These are phyloP conservation scores for Pipistrellus pygmaeus DNA, from an alignment of 2,797 vertebrate species.

Conservation along the genomic window DNA sequence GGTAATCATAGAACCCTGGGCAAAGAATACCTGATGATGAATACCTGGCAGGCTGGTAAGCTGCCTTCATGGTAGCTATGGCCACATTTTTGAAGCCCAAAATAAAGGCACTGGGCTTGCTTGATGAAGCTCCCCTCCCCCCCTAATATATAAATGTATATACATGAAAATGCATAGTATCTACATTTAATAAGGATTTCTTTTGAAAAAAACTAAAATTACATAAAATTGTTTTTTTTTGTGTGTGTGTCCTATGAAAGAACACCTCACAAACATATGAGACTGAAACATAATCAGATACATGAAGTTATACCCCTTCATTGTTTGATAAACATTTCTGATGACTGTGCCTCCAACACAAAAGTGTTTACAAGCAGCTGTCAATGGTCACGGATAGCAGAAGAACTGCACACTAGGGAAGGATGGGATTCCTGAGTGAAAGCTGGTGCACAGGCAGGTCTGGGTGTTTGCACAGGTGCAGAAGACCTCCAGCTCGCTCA, in stretches of 20 bases:
- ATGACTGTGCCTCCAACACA: neutral
- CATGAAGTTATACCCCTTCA: neutral
- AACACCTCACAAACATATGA: neutral
- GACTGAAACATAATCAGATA: neutral
- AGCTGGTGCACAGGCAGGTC: neutral
- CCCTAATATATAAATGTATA: neutral
- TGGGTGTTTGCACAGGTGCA: fast-evolving
- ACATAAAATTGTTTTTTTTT: neutral
- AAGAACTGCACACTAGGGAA: neutral
- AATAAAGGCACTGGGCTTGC: neutral
- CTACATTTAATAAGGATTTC: constrained; percentile 2
- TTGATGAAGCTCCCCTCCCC: neutral
- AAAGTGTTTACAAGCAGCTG: neutral
- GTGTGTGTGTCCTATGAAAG: too few species aligned
- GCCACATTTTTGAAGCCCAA: neutral
- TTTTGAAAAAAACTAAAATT: constrained; percentile 7
- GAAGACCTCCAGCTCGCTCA: neutral
- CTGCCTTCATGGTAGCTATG: neutral
- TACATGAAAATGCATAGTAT: neutral
- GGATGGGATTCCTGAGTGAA: neutral
- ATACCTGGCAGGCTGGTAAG: neutral
- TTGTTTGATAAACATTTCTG: neutral
- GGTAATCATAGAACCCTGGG: neutral
- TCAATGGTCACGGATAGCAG: neutral
- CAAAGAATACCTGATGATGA: neutral